Base-by-base conservation (phyloP, 1,140 invertebrate genomes). In the Drosophila murphyi region DNA sequence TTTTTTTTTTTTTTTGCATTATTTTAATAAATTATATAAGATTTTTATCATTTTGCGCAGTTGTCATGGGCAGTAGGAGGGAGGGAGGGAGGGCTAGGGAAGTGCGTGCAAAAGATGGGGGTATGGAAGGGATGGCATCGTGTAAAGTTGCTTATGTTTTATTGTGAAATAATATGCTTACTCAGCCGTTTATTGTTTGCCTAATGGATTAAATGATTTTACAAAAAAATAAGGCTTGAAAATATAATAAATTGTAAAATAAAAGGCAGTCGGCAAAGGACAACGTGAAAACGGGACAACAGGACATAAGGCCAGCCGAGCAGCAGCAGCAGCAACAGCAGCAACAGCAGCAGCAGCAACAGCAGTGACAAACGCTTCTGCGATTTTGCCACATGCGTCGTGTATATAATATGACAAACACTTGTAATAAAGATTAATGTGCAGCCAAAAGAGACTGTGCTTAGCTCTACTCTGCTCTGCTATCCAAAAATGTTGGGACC, bases 151-250 rank as follows among this genome's bases (percentile, higher is more conserved):
- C 64, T 77, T 75, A 65, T 89, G 71, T 78, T 89, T 89, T 80
- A 90, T 90, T 89, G 85, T 89, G 4, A 85, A 76, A 77, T 88
- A 90, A 89, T 85, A 81, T 89, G 85, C 85, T 89, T 89, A 89
- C 85, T 89, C 85, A 89, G 85, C 85, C 86, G 75, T 89, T 89
- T 89, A 89, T 89, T 89, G 80, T 89, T 90, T 76, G 85, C 86
- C 85, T 89, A 89, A 89, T 89, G 85, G 85, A 89, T 89, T 89
- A 89, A 89, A 78, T 89, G 85, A 89, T 89, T 89, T 85, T 90
- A 78, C 85, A 89, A 76, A 81, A 80, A 78, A 69, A 72, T 65
- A 80, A 63, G 60, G 60, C 81, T 59, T 63, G 72, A 62, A 72
- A 80, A 88, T 72, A 80, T 89, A 89, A 89, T 89, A 89, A 89